phyloP scores from a whole-genome alignment of 1,140 invertebrate species.

The Drosophila carrolli region DNA sequence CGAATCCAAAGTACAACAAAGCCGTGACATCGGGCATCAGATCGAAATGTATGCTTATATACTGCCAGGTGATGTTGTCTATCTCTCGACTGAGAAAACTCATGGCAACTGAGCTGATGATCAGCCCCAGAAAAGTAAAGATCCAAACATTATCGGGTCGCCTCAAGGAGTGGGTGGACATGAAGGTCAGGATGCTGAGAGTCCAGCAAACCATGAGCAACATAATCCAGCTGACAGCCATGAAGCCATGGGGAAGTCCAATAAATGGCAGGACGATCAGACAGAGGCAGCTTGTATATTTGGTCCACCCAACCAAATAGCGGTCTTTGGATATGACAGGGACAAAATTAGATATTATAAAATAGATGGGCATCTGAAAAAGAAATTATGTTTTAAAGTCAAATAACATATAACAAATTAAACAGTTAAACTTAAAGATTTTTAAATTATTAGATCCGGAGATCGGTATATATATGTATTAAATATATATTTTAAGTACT shows the following conservation, averaged over 20 bases:
- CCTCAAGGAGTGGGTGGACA: constrained; percentile 29
- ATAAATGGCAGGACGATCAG: constrained; percentile 26
- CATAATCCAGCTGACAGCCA: background rate
- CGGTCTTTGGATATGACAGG: constrained; percentile 20
- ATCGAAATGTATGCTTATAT: constrained; percentile 17
- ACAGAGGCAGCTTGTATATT: constrained; percentile 7
- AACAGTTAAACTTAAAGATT: no score
- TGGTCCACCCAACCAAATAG: constrained; percentile 11
- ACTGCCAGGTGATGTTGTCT: constrained; percentile 53
- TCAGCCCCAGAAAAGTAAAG: constrained; percentile 12
- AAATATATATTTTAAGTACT: no score
- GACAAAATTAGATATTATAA: constrained; percentile 10
- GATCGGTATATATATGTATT: no score
- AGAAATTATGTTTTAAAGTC: no score
- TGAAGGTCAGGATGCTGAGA: background rate
- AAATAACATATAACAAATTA: no score
- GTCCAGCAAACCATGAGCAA: constrained; percentile 10
- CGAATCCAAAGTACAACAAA: constrained; percentile 24
- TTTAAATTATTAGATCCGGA: no score
- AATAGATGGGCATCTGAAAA: constrained; percentile 11
- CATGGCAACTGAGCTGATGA: constrained; percentile 14
- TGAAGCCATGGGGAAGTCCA: background rate
- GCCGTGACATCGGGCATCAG: constrained; percentile 10
- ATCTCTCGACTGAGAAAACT: constrained; percentile 11
- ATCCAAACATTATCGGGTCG: constrained; percentile 11